Evolutionary conservation across 2,113 vertebrate genomes (phyloP).

Genomic region (Phaethornis superciliosus): DNA sequence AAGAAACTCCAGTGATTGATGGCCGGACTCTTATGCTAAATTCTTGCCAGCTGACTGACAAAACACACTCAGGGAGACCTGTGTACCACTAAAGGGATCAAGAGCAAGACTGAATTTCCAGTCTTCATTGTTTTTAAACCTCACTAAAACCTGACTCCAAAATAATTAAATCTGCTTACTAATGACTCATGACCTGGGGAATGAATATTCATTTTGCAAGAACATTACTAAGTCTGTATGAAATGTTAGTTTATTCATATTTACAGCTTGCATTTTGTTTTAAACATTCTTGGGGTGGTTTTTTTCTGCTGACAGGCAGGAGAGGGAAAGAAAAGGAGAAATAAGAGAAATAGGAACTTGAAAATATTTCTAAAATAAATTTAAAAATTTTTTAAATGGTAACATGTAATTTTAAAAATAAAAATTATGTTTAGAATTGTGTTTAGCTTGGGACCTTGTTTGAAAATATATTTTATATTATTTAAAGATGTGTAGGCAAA

Average conservation of each 20-base stretch:
- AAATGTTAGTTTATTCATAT: neutral
- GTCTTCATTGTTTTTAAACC: neutral
- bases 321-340: neutral
- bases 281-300: neutral
- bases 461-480: neutral
- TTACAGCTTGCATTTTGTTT: neutral
- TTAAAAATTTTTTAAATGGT: neutral
- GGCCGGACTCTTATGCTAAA: neutral
- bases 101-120: neutral
- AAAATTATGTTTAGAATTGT: neutral
- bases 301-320: neutral
- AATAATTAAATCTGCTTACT: neutral
- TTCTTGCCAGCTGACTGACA: neutral
- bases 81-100: neutral
- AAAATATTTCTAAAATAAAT: neutral
- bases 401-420: neutral
- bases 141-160: neutral
- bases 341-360: neutral
- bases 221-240: neutral
- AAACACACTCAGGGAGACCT: neutral
- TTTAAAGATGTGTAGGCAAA: neutral
- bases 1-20: constrained; percentile 2
- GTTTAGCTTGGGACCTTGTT: neutral
- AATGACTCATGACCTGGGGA: neutral
- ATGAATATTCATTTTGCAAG: neutral